Base-by-base conservation (phyloP, 2,113 vertebrate genomes). In the Podiceps cristatus region DNA sequence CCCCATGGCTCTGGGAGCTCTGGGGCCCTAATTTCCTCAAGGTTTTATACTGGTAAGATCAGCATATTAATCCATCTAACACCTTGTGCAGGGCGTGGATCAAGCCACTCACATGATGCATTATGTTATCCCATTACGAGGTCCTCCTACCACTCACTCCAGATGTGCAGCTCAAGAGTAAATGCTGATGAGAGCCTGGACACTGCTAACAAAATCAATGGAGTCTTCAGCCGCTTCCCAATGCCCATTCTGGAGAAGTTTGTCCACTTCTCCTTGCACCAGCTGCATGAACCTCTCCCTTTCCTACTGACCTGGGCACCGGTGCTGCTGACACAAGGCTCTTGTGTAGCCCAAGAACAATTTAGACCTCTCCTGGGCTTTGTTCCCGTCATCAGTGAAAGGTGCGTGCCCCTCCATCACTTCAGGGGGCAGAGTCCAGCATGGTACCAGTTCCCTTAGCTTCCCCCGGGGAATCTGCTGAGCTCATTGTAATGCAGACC, bases 401-500 rank as follows among this genome's bases (percentile, higher is more conserved):
- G 73, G 20, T 58, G 49, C 1, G 1, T 0, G 0, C 5, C 27
- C 33, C 47, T 95, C 40, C 44, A 56, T 67, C 44, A 13, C 52
- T 91, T 71, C 2, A 6, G 59, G 33, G 45, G 31, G 29, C 55
- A 71, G 63, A 50, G 23, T 64, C 55, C 60, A 89, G 92, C 67
- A 68, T 45, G 8, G 62, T 68, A 74, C 75, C 25, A 76, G 53
- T 71, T 96, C 94, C 85, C 80, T 96, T 66, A 92, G 31, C 44
- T 93, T 55, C 62, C 96, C 93, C 83, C 16, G 23, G 86, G 90
- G 92, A 98, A 47, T 47, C 62, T 88, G 72, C 47, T 81, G 92
- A 96, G 88, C 73, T 94, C 91, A 29, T 64, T 94, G 74, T 88
- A 95, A 96, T 72, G 80, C 96, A 90, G 83, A 94, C 86, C 0